Evolutionary conservation across 2,113 vertebrate genomes (phyloP).

Genomic region (Cervus canadensis): DNA sequence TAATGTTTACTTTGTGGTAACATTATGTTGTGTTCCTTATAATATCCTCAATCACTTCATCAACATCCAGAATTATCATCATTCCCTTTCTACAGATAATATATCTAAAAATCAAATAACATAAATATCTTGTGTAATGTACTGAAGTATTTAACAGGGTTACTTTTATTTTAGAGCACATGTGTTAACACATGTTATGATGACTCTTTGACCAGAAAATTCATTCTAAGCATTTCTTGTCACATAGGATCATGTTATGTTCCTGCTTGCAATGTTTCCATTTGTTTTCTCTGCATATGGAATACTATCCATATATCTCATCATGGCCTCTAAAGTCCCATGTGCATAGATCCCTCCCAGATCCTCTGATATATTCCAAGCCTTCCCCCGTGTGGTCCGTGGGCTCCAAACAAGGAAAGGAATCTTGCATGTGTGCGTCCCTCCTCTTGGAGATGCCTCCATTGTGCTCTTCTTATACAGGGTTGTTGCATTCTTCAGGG

Average conservation of each 20-base stretch:
- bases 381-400: accelerated
- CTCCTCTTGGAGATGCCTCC: background rate
- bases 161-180: background rate
- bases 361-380: accelerated
- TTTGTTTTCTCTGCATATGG: background rate
- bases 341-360: accelerated
- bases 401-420: background rate
- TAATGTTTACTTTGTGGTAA: background rate
- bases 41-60: background rate
- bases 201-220: background rate
- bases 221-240: background rate
- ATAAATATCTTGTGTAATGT: background rate
- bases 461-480: background rate
- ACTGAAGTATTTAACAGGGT: background rate
- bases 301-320: background rate
- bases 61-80: background rate
- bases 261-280: background rate
- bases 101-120: background rate
- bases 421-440: background rate
- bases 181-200: background rate
- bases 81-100: background rate
- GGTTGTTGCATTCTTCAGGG: background rate
- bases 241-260: background rate
- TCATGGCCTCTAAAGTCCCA: background rate
- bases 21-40: background rate